These are phyloP conservation scores for Pyrochroa serraticornis DNA, from an alignment of 2,888 invertebrate genomes.

Conservation along the genomic window DNA sequence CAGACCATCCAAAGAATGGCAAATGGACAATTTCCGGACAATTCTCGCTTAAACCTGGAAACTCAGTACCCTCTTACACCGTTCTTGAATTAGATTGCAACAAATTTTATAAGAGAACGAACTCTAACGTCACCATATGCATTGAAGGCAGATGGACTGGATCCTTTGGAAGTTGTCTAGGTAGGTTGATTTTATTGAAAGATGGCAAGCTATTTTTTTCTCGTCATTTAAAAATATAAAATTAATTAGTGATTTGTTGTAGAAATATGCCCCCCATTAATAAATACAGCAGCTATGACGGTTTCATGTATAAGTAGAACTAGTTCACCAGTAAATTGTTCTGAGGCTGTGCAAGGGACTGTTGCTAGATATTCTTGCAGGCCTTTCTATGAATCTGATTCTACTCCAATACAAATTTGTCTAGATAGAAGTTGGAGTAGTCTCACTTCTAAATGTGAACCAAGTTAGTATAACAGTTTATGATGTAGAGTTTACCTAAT, in stretches of 20 bases:
- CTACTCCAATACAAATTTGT: no score
- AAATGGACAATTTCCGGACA: background rate
- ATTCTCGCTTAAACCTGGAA: background rate
- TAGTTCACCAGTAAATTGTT: background rate
- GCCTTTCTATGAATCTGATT: background rate
- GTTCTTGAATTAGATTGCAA: background rate
- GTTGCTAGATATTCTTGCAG: background rate
- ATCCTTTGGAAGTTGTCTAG: background rate
- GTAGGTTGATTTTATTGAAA: background rate
- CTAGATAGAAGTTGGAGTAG: no score
- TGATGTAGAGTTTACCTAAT: no score
- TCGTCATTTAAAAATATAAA: no score
- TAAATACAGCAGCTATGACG: background rate
- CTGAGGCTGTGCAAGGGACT: background rate
- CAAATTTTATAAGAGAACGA: background rate
- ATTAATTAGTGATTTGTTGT: no score
- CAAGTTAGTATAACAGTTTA: no score
- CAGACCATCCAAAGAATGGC: background rate
- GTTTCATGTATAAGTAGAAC: background rate
- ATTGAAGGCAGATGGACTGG: background rate
- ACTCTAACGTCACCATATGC: background rate
- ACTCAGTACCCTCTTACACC: background rate
- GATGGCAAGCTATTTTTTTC: background rate
- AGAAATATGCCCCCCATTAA: slow-evolving; percentile 1
- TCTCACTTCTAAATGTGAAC: no score